Evolutionary conservation across 2,888 invertebrate species (phyloP), one percentile per base, ranked within the genome.

Genomic region (Timema cristinae): DNA sequence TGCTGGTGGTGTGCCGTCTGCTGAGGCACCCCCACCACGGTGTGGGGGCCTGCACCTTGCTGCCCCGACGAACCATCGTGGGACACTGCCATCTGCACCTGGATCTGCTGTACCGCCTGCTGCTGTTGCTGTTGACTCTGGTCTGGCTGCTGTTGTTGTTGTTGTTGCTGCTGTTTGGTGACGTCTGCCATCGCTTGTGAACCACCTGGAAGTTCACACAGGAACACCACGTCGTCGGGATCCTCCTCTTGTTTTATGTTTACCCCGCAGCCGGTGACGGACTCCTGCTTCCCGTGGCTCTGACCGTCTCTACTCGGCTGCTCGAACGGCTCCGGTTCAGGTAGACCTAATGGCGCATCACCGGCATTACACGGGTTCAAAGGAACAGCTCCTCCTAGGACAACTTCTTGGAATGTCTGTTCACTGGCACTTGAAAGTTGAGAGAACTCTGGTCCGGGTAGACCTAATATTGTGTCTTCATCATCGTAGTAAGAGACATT

Each of bases 111-210:
- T 78, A 79, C 80, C 66, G 81, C 70, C 67, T 73, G 73, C 78
- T 47, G 80, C 78, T 79, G 80, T 66, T 82, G 80, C 6, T 74
- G 49, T 51, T 71, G 71, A 32, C 59, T 61, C 32, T 67, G 66
- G 15, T 50, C 67, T 9, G 61, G 73, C 68, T 74, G 76, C 13
- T 81, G 79, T 68, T 80, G 79, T 72, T 83, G 81, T 51, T 80
- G 79, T 13, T 80, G 81, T 67, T 79, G 76, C 7, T 80, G 80
- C 74, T 80, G 75, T 59, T 72, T 71, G 68, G 59, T 72, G 63
- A 59, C 69, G 50, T 69, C 73, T 16, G 68, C 66, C 69, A 73
- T 73, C 48, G 68, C 68, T 10, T 68, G 51, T 48, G 47, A 63
- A 48, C 63, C 63, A 48, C 48, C n/a, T 32, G 32, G 32, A 7